Conservation (phyloP, 2,888 invertebrate species). For the Therioaphis trifolii region DNA sequence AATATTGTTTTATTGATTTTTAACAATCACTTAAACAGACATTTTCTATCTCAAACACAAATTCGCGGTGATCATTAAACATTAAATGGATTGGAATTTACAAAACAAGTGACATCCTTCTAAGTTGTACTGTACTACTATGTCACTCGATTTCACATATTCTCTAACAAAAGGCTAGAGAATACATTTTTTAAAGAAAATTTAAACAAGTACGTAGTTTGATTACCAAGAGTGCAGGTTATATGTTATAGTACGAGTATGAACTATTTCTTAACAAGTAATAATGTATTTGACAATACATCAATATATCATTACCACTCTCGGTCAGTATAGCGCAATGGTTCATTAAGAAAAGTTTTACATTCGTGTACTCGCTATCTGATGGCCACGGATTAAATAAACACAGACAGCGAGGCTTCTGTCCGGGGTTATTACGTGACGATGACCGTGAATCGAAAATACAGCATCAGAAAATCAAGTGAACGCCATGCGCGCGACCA, state of each 20-base stretch:
- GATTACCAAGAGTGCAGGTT: neutral
- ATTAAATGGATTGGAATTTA: too few relatives aligned
- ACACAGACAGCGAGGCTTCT: conserved; percentile 7
- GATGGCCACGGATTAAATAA: conserved; percentile 21
- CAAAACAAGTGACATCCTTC: too few relatives aligned
- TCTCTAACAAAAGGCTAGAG: too few relatives aligned
- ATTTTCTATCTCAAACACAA: too few relatives aligned
- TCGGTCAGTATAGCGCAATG: neutral
- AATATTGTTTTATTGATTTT: too few relatives aligned
- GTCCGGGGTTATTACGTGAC: neutral
- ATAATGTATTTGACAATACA: neutral
- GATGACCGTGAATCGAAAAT: conserved; percentile 38
- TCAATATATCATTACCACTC: neutral
- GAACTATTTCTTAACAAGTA: neutral
- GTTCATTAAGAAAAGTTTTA: conserved; percentile 27
- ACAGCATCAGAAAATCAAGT: conserved; percentile 7
- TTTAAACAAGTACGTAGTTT: neutral
- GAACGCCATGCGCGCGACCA: conserved; percentile 23
- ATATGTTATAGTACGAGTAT: neutral
- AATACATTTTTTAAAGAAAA: too few relatives aligned
- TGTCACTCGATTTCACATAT: too few relatives aligned
- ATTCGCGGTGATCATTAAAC: too few relatives aligned
- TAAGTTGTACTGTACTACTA: too few relatives aligned
- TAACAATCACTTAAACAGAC: too few relatives aligned
- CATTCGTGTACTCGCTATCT: neutral